These are phyloP conservation scores for Reticulitermes speratus DNA, from an alignment of 1,140 invertebrate genomes.

Conservation along the genomic window DNA sequence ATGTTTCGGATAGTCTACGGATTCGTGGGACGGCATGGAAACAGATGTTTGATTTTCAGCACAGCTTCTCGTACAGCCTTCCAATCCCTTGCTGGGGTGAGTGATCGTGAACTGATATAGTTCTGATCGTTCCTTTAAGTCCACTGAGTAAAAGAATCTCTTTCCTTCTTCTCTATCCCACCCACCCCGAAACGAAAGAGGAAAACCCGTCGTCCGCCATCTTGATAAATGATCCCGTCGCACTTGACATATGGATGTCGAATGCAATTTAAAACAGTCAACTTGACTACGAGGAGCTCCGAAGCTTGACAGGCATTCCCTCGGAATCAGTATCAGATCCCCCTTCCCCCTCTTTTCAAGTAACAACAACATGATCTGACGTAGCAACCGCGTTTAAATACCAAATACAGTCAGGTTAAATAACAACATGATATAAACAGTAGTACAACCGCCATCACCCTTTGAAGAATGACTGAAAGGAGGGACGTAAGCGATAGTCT, in stretches of 20 bases:
- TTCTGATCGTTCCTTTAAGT: not conserved
- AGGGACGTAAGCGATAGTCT: too few species aligned
- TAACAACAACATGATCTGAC: not conserved
- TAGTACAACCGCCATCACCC: too few species aligned
- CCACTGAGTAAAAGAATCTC: not conserved
- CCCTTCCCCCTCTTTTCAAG: not conserved
- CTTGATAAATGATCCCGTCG: constrained; percentile 25
- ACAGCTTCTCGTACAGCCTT: not conserved
- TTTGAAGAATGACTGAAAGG: too few species aligned
- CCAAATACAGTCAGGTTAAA: not conserved
- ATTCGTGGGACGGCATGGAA: too few species aligned
- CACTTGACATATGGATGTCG: constrained; percentile 21
- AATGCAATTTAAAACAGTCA: constrained; percentile 23
- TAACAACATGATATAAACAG: not conserved
- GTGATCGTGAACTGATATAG: not conserved
- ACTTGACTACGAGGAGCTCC: not conserved
- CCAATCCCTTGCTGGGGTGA: not conserved
- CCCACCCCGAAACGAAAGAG: constrained; percentile 1
- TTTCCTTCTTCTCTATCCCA: not conserved
- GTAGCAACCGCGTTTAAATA: not conserved
- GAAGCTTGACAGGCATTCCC: not conserved
- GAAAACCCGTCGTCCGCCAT: constrained; percentile 19
- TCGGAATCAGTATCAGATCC: not conserved
- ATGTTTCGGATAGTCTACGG: too few species aligned
- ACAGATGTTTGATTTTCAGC: too few species aligned